A percentile compares a stretch with the other conserved stretches of the same genome.
Conservation (phyloP, 2,888 invertebrate genomes). For the Callimorpha dominula region DNA sequence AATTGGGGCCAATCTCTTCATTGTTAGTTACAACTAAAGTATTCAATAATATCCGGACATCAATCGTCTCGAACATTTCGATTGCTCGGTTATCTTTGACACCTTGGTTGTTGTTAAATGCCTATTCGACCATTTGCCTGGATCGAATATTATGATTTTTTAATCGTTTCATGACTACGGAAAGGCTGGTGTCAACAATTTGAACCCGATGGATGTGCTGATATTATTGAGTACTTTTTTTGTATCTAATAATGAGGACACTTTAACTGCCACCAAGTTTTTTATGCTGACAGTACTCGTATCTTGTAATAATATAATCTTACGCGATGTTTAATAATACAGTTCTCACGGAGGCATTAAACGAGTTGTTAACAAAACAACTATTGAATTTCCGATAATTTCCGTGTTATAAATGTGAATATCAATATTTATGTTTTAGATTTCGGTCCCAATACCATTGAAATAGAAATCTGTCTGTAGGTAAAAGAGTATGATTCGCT, state of each 20-base stretch:
- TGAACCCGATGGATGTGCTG: not conserved
- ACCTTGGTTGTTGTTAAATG: too few species aligned
- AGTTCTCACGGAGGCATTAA: slow-evolving; percentile 45
- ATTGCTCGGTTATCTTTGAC: not conserved
- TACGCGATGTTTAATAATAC: slow-evolving; percentile 49
- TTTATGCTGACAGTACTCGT: slow-evolving; percentile 11
- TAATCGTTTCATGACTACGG: not conserved
- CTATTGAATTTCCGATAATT: slow-evolving; percentile 24
- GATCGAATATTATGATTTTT: not conserved
- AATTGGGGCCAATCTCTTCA: too few species aligned
- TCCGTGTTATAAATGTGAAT: slow-evolving; percentile 27
- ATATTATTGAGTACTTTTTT: not conserved
- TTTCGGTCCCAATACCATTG: not conserved
- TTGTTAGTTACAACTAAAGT: not conserved
- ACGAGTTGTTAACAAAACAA: slow-evolving; percentile 39
- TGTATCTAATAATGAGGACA: too few species aligned
- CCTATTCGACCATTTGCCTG: too few species aligned
- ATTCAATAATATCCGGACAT: not conserved
- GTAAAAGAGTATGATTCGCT: too few species aligned
- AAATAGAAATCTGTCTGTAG: not conserved
- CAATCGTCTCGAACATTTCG: not conserved
- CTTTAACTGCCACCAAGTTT: not conserved
- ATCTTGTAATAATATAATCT: slow-evolving; percentile 43
- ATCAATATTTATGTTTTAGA: slow-evolving; percentile 2
- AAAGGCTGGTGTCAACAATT: not conserved